phyloP scores from a whole-genome alignment of 2,797 vertebrate genomes.

The Poeciliopsis gracilis region DNA sequence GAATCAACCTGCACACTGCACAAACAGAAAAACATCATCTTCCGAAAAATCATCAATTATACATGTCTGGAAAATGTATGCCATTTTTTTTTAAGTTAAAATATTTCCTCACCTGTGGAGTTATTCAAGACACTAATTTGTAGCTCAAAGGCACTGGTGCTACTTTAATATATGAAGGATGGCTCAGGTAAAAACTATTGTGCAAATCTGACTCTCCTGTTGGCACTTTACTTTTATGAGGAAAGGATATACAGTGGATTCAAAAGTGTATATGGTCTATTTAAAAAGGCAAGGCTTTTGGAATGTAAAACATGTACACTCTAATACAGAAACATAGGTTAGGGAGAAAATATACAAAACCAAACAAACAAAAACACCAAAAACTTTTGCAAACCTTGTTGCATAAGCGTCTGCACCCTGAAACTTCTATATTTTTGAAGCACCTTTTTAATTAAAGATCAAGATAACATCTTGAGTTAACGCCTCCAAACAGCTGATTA shows the following conservation, averaged over 20 bases:
- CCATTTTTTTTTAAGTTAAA: neutral
- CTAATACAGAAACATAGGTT: neutral
- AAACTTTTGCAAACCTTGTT: neutral
- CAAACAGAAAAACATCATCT: neutral
- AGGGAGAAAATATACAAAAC: neutral
- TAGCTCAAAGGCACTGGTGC: slow-evolving; percentile 74
- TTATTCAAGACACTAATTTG: slow-evolving; percentile 50
- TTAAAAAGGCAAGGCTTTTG: neutral
- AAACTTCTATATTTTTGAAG: slow-evolving; percentile 1
- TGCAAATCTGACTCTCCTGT: slow-evolving; percentile 26
- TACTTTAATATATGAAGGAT: slow-evolving; percentile 41
- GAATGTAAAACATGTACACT: neutral
- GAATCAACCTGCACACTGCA: neutral
- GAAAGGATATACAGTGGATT: neutral
- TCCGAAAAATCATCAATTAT: neutral
- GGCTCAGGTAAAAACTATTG: slow-evolving; percentile 38
- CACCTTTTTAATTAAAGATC: neutral
- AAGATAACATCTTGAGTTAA: neutral
- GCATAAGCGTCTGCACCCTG: neutral
- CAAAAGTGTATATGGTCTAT: neutral
- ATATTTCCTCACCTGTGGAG: slow-evolving; percentile 25
- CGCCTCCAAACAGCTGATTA: neutral
- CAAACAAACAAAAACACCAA: neutral
- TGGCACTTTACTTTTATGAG: neutral
- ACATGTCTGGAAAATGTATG: neutral